A percentile compares a stretch with the other conserved stretches of the same genome.
Evolutionary conservation across 23 tunicate species (phyloP).

Genomic region (Halocynthia roretzi): DNA sequence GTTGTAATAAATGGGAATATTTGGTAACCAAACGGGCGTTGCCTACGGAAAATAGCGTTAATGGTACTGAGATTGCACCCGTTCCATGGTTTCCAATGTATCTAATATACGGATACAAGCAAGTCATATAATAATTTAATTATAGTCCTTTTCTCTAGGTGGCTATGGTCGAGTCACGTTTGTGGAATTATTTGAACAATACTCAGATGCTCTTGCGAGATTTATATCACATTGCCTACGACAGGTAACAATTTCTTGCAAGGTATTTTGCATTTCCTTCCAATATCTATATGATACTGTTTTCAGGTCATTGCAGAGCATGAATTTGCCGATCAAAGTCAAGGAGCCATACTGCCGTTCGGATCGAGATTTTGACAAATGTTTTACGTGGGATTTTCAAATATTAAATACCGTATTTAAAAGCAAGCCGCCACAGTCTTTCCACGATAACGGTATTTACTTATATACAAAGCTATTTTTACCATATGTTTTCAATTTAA

Average conservation of each 20-base stretch:
- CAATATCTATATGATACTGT: background rate
- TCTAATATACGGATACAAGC: too few relatives aligned
- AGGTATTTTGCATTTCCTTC: background rate
- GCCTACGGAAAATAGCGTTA: too few relatives aligned
- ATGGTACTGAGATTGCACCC: too few relatives aligned
- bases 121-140: too few relatives aligned
- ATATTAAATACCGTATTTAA: slow-evolving; percentile 5
- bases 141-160: background rate
- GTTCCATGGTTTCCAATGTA: too few relatives aligned
- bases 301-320: slow-evolving; percentile 4
- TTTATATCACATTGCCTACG: slow-evolving; percentile 9
- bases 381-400: slow-evolving; percentile 44
- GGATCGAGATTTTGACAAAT: slow-evolving; percentile 3
- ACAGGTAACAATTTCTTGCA: slow-evolving; percentile 9
- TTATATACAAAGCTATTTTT: background rate
- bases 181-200: slow-evolving; percentile 12
- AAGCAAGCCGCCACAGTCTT: slow-evolving; percentile 18
- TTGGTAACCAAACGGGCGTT: too few relatives aligned
- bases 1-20: too few relatives aligned
- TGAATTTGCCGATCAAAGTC: slow-evolving; percentile 6
- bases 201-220: background rate
- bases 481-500: too few relatives aligned
- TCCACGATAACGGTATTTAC: slow-evolving; percentile 39
- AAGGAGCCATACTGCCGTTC: slow-evolving; percentile 21
- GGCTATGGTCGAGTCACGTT: slow-evolving; percentile 8